Conservation (phyloP, 2,888 invertebrate species). For the Maniola hyperantus region DNA sequence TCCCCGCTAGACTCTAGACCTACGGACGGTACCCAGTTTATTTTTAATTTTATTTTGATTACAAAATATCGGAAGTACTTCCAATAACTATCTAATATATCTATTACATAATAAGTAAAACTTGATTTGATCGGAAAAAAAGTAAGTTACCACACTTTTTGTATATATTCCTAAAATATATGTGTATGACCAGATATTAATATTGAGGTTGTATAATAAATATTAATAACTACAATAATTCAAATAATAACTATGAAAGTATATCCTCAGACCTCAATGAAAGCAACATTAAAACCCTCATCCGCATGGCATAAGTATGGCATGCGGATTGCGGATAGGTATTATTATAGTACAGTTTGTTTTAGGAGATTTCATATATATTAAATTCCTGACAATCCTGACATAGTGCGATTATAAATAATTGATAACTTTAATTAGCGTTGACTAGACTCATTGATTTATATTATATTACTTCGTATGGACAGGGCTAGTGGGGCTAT, state of each 20-base stretch:
- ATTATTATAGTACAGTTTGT: neutral
- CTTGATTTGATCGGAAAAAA: neutral
- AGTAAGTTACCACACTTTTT: neutral
- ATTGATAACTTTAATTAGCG: slow-evolving; percentile 25
- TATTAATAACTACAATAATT: slow-evolving; percentile 19
- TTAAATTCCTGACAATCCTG: slow-evolving; percentile 12
- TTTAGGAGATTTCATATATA: slow-evolving; percentile 15
- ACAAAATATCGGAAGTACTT: too few relatives aligned
- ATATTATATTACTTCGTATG: too few relatives aligned
- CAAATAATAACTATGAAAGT: slow-evolving; percentile 5
- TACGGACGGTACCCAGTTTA: too few relatives aligned
- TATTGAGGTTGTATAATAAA: neutral
- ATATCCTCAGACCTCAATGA: slow-evolving; percentile 19
- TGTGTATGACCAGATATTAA: slow-evolving; percentile 1
- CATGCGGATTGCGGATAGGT: too few relatives aligned
- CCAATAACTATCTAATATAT: too few relatives aligned
- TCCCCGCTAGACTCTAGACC: too few relatives aligned
- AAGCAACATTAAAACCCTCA: slow-evolving; percentile 9
- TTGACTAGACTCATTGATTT: slow-evolving; percentile 1
- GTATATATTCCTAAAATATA: neutral
- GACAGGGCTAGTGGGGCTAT: too few relatives aligned
- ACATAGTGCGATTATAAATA: neutral
- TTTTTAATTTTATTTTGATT: too few relatives aligned
- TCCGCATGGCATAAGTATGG: slow-evolving; percentile 17
- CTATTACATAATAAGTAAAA: neutral